Evolutionary conservation across 2,888 invertebrate genomes (phyloP).

Genomic region (Drosophila peninsularis): DNA sequence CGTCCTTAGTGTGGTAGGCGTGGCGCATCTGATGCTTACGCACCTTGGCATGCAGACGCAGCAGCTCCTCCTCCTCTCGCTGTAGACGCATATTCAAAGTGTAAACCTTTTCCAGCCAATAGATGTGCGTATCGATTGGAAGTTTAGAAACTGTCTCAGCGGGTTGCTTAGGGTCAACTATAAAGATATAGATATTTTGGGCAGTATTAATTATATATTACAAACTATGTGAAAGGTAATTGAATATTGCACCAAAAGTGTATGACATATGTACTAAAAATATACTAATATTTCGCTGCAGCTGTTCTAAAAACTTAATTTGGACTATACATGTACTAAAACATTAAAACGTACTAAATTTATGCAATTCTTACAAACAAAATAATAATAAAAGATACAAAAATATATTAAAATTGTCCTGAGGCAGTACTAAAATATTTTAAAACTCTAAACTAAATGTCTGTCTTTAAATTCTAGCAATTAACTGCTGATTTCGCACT

Average conservation of each 20-base stretch:
- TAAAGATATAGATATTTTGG: neutral
- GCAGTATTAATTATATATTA: neutral
- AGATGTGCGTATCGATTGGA: conserved; percentile 86
- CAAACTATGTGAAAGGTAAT: neutral
- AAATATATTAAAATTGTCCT: too few relatives aligned
- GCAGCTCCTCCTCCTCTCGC: conserved; percentile 90
- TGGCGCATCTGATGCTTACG: conserved; percentile 85
- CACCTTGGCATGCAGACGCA: conserved; percentile 88
- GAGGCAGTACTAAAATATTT: neutral
- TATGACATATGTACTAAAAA: too few relatives aligned
- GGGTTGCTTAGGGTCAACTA: neutral
- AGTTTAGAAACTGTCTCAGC: conserved; percentile 1
- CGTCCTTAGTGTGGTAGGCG: conserved; percentile 77
- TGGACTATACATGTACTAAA: neutral
- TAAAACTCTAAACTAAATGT: too few relatives aligned
- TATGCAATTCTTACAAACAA: too few relatives aligned
- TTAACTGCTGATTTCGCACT: too few relatives aligned
- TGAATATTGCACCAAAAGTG: too few relatives aligned
- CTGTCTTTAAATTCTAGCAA: too few relatives aligned
- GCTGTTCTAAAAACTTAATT: too few relatives aligned
- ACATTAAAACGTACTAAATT: too few relatives aligned
- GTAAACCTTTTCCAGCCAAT: conserved; percentile 90
- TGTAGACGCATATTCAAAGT: conserved; percentile 90
- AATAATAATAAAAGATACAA: too few relatives aligned
- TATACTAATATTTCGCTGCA: too few relatives aligned